Evolutionary conservation across 2,888 invertebrate species (phyloP), one percentile per base, ranked within the genome.

Genomic region (Melanargia galathea): DNA sequence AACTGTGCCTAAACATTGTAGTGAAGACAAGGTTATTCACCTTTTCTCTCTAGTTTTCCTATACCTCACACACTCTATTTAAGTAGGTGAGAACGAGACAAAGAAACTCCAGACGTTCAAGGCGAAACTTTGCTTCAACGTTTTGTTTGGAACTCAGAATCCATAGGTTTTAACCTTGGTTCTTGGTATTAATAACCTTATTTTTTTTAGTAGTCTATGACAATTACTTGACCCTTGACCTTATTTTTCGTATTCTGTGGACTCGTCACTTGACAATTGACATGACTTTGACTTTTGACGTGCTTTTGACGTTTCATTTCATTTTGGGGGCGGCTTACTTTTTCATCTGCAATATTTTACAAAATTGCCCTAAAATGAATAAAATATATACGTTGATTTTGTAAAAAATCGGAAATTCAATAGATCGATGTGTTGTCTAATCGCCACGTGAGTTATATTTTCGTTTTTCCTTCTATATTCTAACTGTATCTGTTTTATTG

Each of bases 301-400:
- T 26, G 43, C 24, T 79, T 80, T 81, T 83, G 84, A 86, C 84
- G 84, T 87, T 86, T 84, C 83, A 79, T 87, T 86, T 84, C 83
- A 79, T 80, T 83, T 87, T 84, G 88, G 89, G 89, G 87, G 86
- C 86, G 87, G 87, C 79, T 84, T 78, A 82, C 78, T 75, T 73
- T 84, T 78, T 82, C 78, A 75, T 73, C 73, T 62, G 54, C 45
- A 51, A 59, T 59, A 63, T 71, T 72, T 75, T 72, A 62, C 61
- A 65, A 65, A 70, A 76, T 69, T 66, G 52, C 58, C 35, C 63
- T 65, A 82, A 80, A 81, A 84, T 86, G 83, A 75, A 72, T 73
- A 69, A 75, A 73, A 63, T 71, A 63, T 48, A 30, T 18, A 49
- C 64, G 66, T 65, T 67, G 40, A 65, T 67, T 43, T 52, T 58